Percentiles rank a stretch among this genome's conserved stretches.
Evolutionary conservation across 2,888 invertebrate genomes (phyloP).

Genomic region (Lasioglossum marginatum): DNA sequence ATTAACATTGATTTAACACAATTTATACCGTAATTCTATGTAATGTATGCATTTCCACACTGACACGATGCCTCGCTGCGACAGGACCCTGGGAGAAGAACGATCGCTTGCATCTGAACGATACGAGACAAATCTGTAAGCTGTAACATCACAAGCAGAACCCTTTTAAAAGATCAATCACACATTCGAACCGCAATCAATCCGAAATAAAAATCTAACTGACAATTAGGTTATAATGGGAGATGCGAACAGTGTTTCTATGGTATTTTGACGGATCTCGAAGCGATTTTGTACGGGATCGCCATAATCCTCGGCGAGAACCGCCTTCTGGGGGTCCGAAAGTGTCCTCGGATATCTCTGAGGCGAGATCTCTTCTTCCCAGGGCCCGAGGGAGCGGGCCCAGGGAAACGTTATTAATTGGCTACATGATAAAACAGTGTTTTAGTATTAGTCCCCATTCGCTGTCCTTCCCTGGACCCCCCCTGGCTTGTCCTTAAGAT

Average conservation of each 20-base stretch:
- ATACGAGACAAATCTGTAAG: conserved; percentile 71
- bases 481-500: conserved; percentile 79
- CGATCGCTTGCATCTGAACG: conserved; percentile 70
- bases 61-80: conserved; percentile 70
- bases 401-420: conserved; percentile 82
- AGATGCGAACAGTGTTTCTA: not conserved
- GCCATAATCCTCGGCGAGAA: conserved; percentile 24
- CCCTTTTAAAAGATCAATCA: conserved; percentile 39
- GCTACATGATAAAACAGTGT: conserved; percentile 83
- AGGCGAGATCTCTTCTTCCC: conserved; percentile 73
- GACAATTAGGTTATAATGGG: not conserved
- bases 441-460: conserved; percentile 81
- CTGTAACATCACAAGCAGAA: conserved; percentile 72
- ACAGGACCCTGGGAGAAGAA: conserved; percentile 63
- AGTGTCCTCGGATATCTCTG: conserved; percentile 69
- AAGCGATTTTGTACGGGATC: not conserved
- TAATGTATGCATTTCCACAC: conserved; percentile 74
- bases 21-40: conserved; percentile 74
- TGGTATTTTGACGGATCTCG: not conserved
- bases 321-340: conserved; percentile 57
- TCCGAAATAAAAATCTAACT: not conserved
- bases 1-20: conserved; percentile 79
- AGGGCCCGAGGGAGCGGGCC: conserved; percentile 49
- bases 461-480: conserved; percentile 79
- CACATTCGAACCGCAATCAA: not conserved